Evolutionary conservation across 2,797 vertebrate species (phyloP).

Genomic region (Tauraco hartlaubi): DNA sequence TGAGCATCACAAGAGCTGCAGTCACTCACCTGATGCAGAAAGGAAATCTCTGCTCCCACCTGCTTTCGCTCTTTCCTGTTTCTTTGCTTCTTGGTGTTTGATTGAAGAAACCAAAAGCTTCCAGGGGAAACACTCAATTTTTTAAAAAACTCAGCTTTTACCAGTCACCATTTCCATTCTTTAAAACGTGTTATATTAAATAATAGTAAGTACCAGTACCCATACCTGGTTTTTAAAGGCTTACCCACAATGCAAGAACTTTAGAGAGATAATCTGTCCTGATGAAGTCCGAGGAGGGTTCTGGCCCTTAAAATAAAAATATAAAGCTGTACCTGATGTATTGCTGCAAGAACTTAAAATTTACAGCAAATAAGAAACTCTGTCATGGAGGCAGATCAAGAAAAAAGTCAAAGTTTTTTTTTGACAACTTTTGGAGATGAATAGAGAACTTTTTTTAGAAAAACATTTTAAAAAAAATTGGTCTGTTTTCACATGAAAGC

Average conservation of each 20-base stretch:
- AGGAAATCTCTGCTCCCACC: neutral
- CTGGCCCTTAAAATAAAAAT: neutral
- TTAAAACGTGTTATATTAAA: neutral
- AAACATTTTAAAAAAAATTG: neutral
- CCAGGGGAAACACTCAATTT: neutral
- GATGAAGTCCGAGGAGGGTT: neutral
- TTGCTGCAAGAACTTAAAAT: neutral
- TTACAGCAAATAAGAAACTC: neutral
- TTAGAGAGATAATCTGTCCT: neutral
- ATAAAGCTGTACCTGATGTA: neutral
- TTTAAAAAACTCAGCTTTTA: neutral
- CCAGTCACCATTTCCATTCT: neutral
- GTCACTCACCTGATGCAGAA: neutral
- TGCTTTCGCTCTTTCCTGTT: neutral
- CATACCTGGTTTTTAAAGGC: neutral
- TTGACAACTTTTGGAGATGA: neutral
- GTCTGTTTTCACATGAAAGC: neutral
- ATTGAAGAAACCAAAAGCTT: neutral
- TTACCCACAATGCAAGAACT: neutral
- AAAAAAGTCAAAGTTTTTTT: neutral
- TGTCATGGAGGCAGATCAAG: neutral
- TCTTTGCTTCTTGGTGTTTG: neutral
- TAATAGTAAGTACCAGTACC: neutral
- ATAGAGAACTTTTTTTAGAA: neutral
- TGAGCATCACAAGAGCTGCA: rapidly evolving